Conservation (phyloP, 2,797 vertebrate genomes). For the Macropus fuliginosus region DNA sequence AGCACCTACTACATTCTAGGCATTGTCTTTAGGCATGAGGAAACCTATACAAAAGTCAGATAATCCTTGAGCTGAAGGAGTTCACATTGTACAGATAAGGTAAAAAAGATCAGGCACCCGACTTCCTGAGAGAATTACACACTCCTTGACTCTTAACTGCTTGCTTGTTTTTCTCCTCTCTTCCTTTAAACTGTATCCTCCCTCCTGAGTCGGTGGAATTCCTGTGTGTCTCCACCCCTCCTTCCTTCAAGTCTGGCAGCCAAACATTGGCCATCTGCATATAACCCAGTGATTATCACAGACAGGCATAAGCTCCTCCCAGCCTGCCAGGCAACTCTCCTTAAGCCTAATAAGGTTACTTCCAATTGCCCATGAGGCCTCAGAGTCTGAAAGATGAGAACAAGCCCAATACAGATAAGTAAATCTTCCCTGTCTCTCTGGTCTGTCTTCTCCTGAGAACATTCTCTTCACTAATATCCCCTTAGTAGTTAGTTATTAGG, state of each 20-base stretch:
- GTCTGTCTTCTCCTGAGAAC: neutral
- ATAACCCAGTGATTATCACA: slow-evolving; percentile 77
- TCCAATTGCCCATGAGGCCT: slow-evolving; percentile 17
- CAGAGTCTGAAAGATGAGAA: neutral
- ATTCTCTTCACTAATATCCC: neutral
- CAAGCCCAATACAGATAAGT: neutral
- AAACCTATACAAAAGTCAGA: neutral
- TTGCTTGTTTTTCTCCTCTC: slow-evolving; percentile 35
- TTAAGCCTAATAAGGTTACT: slow-evolving; percentile 50
- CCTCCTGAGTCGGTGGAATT: slow-evolving; percentile 44
- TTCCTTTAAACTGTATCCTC: slow-evolving; percentile 59
- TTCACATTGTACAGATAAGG: neutral
- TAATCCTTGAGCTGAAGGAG: neutral
- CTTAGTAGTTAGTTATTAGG: too few relatives aligned
- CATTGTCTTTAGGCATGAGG: neutral
- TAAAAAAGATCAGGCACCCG: neutral
- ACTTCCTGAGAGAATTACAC: slow-evolving; percentile 49
- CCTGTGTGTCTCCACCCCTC: slow-evolving; percentile 47
- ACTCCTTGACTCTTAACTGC: slow-evolving; percentile 39
- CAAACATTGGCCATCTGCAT: slow-evolving; percentile 76
- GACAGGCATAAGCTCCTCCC: slow-evolving; percentile 42
- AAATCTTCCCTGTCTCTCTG: neutral
- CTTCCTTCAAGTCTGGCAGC: slow-evolving; percentile 70
- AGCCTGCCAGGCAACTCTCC: slow-evolving; percentile 60
- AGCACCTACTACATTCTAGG: neutral